A percentile compares a stretch with the other conserved stretches of the same genome.
Evolutionary conservation across 1,140 invertebrate genomes (phyloP).

Genomic region (Drosophila yakuba): DNA sequence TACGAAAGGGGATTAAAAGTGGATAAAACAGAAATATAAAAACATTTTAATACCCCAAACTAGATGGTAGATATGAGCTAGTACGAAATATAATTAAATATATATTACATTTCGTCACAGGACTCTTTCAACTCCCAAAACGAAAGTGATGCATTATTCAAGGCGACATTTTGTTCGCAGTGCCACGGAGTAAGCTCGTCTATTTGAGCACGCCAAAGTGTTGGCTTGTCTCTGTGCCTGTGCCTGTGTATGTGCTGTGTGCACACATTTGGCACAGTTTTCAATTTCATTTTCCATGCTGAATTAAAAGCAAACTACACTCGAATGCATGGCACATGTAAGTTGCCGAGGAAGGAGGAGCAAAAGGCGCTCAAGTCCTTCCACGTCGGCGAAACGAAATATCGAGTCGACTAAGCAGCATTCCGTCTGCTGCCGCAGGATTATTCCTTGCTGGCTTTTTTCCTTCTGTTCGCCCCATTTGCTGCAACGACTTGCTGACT

Average conservation of each 20-base stretch:
- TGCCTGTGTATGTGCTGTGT: conserved; percentile 3
- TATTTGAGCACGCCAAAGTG: conserved; percentile 13
- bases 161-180: not conserved
- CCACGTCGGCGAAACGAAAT: conserved; percentile 9
- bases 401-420: conserved; percentile 33
- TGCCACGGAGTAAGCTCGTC: conserved; percentile 14
- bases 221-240: conserved; percentile 5
- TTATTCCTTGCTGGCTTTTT: conserved; percentile 31
- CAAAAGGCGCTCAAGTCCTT: conserved; percentile 11
- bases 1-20: not conserved
- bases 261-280: conserved; percentile 70
- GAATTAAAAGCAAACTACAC: conserved; percentile 69
- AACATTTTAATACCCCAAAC: no score
- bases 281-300: conserved; percentile 71
- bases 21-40: no score
- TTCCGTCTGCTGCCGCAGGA: conserved; percentile 50
- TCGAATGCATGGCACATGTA: conserved; percentile 43
- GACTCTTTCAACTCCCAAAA: not conserved
- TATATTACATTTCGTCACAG: no score
- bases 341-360: not conserved
- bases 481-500: conserved; percentile 57
- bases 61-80: no score
- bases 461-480: conserved; percentile 54
- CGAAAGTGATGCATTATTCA: not conserved
- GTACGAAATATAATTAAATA: no score